phyloP scores from a whole-genome alignment of 2,888 invertebrate genomes.

The Byasa hedistus region DNA sequence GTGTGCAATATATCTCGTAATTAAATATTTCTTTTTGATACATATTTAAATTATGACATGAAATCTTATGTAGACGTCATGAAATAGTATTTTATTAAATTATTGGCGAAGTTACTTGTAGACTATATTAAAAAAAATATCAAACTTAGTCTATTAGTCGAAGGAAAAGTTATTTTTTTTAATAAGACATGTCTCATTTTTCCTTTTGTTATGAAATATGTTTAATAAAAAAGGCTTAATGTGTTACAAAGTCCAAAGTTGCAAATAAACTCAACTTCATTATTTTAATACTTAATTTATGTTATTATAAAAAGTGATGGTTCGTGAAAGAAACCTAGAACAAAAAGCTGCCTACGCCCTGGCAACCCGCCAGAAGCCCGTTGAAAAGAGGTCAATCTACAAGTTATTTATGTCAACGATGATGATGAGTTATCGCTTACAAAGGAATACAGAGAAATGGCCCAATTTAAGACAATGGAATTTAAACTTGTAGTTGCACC shows the following conservation, averaged over 20 bases:
- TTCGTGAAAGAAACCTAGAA: slow-evolving; percentile 9
- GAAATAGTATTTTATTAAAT: too few species aligned
- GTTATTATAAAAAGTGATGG: not conserved
- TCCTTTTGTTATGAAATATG: too few species aligned
- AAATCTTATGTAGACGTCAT: too few species aligned
- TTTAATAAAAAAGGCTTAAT: too few species aligned
- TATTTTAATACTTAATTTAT: not conserved
- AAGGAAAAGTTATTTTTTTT: too few species aligned
- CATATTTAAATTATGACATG: too few species aligned
- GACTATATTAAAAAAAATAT: too few species aligned
- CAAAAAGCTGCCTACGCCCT: slow-evolving; percentile 18
- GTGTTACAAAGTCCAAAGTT: too few species aligned
- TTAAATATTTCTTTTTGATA: too few species aligned
- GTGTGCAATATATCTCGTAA: not conserved
- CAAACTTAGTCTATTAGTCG: too few species aligned
- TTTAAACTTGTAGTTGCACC: not conserved
- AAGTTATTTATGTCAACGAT: slow-evolving; percentile 26
- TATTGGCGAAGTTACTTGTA: too few species aligned
- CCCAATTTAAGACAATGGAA: not conserved
- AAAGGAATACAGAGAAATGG: slow-evolving; percentile 7
- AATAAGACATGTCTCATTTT: too few species aligned
- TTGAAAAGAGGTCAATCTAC: slow-evolving; percentile 23
- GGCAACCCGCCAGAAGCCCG: slow-evolving; percentile 13
- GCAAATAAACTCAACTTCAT: not conserved
- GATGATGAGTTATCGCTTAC: slow-evolving; percentile 21